Evolutionary conservation across 2,797 vertebrate species (phyloP).

Genomic region (Lepilemur septentrionalis): DNA sequence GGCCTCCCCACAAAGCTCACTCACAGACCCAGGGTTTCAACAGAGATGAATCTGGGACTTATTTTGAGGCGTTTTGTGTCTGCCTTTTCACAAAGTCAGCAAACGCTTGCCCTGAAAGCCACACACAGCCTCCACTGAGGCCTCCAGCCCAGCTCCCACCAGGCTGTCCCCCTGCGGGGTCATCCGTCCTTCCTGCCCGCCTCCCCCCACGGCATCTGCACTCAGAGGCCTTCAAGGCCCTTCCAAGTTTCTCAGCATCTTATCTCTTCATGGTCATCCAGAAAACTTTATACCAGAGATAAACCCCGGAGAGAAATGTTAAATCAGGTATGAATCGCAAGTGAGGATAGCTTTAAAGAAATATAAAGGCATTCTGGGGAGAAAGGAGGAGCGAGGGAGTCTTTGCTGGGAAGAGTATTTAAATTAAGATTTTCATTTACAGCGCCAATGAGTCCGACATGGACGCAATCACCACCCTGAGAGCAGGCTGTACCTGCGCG

Average conservation of each 20-base stretch:
- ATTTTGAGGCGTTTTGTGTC: background rate
- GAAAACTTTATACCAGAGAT: conserved; percentile 68
- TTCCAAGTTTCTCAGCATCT: conserved; percentile 50
- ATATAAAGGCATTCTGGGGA: conserved; percentile 63
- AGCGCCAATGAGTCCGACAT: conserved; percentile 68
- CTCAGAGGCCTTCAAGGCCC: conserved; percentile 14
- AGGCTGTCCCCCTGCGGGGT: background rate
- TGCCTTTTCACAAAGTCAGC: background rate
- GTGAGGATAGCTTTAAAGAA: conserved; percentile 29
- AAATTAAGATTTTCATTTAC: conserved; percentile 70
- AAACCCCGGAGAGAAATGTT: conserved; percentile 60
- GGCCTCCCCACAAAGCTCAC: background rate
- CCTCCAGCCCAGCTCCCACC: background rate
- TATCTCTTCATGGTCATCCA: conserved; percentile 28
- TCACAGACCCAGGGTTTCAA: background rate
- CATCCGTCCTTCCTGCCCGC: background rate
- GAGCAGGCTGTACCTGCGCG: background rate
- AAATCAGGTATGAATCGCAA: background rate
- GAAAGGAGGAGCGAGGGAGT: conserved; percentile 53
- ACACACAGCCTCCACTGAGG: accelerated
- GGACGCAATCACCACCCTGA: conserved; percentile 63
- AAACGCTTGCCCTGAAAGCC: background rate
- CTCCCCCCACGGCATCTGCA: background rate
- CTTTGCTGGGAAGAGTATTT: conserved; percentile 35
- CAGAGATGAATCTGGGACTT: background rate